phyloP scores from a whole-genome alignment of 2,113 vertebrate species.

The Forbesichthys papilliferus region DNA sequence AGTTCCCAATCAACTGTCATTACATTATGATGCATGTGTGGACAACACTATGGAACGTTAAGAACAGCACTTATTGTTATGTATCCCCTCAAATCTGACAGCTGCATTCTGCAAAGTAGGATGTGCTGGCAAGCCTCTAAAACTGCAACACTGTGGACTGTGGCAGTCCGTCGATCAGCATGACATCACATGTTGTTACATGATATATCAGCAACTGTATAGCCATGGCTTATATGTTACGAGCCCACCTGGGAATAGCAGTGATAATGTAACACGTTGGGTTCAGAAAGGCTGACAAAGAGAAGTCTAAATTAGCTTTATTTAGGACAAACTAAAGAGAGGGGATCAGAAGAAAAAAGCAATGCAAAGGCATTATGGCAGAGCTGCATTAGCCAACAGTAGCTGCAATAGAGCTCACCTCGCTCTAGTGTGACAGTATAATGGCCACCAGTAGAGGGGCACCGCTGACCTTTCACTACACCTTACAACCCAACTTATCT shows the following conservation, averaged over 20 bases:
- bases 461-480: slow-evolving; percentile 31
- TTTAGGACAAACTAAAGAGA: background rate
- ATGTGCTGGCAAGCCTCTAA: slow-evolving; percentile 16
- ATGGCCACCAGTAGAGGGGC: slow-evolving; percentile 6
- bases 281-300: too few relatives aligned
- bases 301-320: background rate
- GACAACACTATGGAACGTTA: slow-evolving; percentile 26
- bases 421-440: background rate
- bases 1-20: slow-evolving; percentile 21
- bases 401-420: background rate
- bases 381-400: slow-evolving; percentile 2
- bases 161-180: background rate
- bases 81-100: slow-evolving; percentile 33
- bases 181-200: slow-evolving; percentile 2
- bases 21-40: background rate
- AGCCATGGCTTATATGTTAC: background rate
- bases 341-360: background rate
- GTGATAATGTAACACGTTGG: background rate
- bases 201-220: background rate
- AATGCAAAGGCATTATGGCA: background rate
- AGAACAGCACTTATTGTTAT: slow-evolving; percentile 26
- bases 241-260: background rate
- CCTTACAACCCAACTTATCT: background rate
- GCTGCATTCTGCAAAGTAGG: slow-evolving; percentile 10
- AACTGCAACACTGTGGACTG: slow-evolving; percentile 22